Percentiles rank a stretch among this genome's conserved stretches.
These are phyloP conservation scores for Phoxinus dragarum DNA, from an alignment of 2,797 vertebrate species.

Conservation along the genomic window DNA sequence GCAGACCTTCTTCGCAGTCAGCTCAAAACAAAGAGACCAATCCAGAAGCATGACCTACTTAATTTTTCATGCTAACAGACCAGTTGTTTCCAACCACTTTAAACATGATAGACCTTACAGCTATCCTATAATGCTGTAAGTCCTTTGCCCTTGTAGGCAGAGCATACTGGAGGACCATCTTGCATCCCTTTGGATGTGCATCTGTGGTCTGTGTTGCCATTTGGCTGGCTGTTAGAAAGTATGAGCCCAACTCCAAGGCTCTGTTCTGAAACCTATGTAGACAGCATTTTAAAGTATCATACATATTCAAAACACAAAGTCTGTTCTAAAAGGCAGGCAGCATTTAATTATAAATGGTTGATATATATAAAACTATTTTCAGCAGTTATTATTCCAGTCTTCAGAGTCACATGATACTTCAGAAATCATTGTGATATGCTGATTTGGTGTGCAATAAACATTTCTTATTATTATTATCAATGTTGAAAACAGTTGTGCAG, in stretches of 20 bases:
- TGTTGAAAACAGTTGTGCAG: background rate
- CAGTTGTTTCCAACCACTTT: slow-evolving; percentile 17
- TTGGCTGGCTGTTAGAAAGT: slow-evolving; percentile 57
- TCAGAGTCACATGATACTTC: background rate
- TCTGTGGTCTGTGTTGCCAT: slow-evolving; percentile 46
- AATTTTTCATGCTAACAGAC: slow-evolving; percentile 2
- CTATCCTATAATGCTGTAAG: slow-evolving; percentile 1
- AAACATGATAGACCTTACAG: slow-evolving; percentile 12
- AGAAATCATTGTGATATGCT: background rate
- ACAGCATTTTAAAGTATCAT: background rate
- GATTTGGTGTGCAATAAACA: background rate
- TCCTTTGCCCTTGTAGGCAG: background rate
- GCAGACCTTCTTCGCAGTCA: background rate
- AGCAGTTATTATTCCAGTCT: background rate
- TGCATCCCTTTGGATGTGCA: slow-evolving; percentile 40
- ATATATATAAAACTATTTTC: background rate
- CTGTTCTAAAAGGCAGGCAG: background rate
- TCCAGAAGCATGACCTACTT: slow-evolving; percentile 15
- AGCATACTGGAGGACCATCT: slow-evolving; percentile 35
- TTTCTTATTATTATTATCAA: background rate
- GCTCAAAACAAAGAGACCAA: background rate
- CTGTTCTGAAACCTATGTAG: background rate
- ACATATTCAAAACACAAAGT: background rate
- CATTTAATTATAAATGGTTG: background rate
- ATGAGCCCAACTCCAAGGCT: slow-evolving; percentile 54